Evolutionary conservation across 2,113 vertebrate genomes (phyloP).

Genomic region (Lamprologus sp.): DNA sequence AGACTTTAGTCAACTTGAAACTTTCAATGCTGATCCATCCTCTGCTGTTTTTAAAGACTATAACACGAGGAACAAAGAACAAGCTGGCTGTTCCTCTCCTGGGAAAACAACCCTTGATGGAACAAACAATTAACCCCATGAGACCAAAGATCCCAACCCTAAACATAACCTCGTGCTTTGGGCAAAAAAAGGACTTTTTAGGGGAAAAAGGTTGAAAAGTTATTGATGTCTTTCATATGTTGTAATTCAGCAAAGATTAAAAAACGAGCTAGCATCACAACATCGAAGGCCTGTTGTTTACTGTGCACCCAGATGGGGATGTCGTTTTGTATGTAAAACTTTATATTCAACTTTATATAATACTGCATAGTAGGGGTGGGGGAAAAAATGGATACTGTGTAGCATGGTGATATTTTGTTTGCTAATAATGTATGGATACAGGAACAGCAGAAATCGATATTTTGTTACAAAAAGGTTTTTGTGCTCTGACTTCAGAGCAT

Average conservation of each 20-base stretch:
- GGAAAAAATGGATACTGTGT: too few relatives aligned
- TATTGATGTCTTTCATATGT: neutral
- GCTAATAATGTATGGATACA: too few relatives aligned
- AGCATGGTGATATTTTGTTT: too few relatives aligned
- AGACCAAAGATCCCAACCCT: neutral
- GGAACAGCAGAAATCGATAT: too few relatives aligned
- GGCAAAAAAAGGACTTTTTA: neutral
- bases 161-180: neutral
- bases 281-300: neutral
- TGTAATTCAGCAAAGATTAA: neutral
- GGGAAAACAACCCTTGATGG: neutral
- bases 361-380: neutral
- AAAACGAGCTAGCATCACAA: neutral
- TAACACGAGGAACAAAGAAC: neutral
- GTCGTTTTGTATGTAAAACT: neutral
- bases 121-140: neutral
- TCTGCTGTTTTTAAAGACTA: neutral
- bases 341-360: neutral
- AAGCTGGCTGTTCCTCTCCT: neutral
- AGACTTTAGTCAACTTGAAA: neutral
- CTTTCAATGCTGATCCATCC: neutral
- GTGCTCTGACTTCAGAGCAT: too few relatives aligned
- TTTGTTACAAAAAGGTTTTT: too few relatives aligned
- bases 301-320: neutral
- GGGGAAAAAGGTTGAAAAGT: neutral